phyloP scores from a whole-genome alignment of 2,113 vertebrate genomes.

The Motacilla tschutschensis region DNA sequence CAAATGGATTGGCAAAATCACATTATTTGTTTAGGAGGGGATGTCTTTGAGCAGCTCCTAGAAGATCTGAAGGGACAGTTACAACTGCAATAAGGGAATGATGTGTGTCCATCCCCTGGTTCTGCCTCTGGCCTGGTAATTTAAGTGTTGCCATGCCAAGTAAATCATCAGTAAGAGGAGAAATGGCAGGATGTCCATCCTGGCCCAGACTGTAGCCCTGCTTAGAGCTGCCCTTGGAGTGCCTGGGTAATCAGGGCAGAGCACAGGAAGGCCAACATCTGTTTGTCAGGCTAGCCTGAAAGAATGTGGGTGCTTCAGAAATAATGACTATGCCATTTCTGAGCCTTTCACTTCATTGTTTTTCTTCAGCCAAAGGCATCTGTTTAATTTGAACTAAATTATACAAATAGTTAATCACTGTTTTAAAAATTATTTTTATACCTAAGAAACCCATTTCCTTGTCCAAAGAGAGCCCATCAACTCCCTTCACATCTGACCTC shows the following conservation, averaged over 20 bases:
- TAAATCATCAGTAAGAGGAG: neutral
- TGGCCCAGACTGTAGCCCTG: neutral
- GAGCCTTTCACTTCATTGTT: neutral
- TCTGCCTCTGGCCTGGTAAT: neutral
- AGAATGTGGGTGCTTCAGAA: neutral
- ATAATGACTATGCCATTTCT: neutral
- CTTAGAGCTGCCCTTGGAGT: neutral
- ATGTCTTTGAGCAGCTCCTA: fast-evolving
- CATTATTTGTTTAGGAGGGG: neutral
- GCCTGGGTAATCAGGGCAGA: neutral
- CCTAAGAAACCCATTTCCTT: neutral
- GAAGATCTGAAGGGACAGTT: neutral
- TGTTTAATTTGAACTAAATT: neutral
- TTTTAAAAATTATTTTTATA: neutral
- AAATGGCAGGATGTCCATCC: neutral
- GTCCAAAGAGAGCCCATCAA: neutral
- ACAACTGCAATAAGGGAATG: fast-evolving
- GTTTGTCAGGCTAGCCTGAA: neutral
- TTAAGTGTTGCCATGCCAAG: neutral
- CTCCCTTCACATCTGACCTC: neutral
- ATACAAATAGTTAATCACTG: neutral
- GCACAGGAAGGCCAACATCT: neutral
- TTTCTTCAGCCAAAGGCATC: neutral
- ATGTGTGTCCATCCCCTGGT: neutral
- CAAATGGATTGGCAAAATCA: neutral